A percentile compares a stretch with the other conserved stretches of the same genome.
Evolutionary conservation across 2,797 vertebrate genomes (phyloP).

Genomic region (Paramormyrops hopkinsi): DNA sequence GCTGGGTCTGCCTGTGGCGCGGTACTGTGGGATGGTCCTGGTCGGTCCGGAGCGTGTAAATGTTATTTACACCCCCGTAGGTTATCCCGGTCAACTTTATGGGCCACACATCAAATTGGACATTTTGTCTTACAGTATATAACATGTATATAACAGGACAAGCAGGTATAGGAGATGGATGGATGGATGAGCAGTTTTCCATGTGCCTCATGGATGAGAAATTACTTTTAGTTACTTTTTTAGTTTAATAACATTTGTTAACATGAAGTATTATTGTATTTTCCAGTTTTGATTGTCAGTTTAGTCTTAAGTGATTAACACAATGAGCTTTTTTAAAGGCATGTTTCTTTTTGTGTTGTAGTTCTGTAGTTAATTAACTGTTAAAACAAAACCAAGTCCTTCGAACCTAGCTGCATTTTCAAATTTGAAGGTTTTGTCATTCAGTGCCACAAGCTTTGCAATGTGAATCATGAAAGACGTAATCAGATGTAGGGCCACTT

Average conservation of each 20-base stretch:
- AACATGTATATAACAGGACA: background rate
- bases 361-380: background rate
- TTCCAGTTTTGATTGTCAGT: background rate
- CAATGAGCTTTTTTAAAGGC: background rate
- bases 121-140: too few species aligned
- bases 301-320: background rate
- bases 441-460: background rate
- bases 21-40: too few species aligned
- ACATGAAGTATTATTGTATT: background rate
- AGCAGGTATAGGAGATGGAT: background rate
- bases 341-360: background rate
- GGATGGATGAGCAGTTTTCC: background rate
- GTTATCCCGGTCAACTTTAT: too few species aligned
- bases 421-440: background rate
- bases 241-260: background rate
- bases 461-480: background rate
- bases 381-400: background rate
- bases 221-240: background rate
- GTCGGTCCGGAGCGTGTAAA: too few species aligned
- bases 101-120: too few species aligned
- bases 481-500: background rate
- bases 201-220: background rate
- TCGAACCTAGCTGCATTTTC: background rate
- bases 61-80: too few species aligned
- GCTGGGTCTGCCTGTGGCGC: too few species aligned